phyloP scores from a whole-genome alignment of 2,113 vertebrate genomes.

The Catharus minimus region DNA sequence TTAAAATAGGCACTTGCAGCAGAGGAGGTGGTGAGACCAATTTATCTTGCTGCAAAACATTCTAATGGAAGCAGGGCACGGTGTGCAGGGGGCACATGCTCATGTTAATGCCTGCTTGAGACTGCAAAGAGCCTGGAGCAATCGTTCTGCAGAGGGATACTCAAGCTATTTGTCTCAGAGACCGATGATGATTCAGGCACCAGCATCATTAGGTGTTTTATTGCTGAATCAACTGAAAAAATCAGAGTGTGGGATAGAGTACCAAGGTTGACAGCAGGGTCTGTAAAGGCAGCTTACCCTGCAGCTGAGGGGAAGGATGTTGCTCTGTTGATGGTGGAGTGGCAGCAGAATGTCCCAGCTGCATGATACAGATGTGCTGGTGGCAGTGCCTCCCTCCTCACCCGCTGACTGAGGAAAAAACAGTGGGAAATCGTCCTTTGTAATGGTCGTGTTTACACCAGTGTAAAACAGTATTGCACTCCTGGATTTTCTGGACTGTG shows the following conservation, averaged over 20 bases:
- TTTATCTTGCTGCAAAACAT: slow-evolving; percentile 8
- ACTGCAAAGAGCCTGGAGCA: slow-evolving; percentile 11
- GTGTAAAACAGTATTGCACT: neutral
- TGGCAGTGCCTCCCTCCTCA: neutral
- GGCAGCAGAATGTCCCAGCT: neutral
- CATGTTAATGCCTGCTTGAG: neutral
- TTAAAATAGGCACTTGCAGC: slow-evolving; percentile 1
- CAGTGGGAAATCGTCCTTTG: neutral
- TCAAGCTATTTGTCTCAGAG: neutral
- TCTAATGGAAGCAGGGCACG: neutral
- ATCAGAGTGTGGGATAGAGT: neutral
- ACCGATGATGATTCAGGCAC: neutral
- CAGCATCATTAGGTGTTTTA: neutral
- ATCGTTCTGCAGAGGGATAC: neutral
- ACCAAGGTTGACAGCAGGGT: neutral
- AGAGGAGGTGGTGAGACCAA: neutral
- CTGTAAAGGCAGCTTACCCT: neutral
- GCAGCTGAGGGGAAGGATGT: neutral
- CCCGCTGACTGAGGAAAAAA: neutral
- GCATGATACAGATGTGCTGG: neutral
- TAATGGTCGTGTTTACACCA: neutral
- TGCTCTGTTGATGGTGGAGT: neutral
- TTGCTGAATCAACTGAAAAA: neutral
- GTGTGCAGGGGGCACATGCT: neutral
- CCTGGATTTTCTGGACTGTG: neutral